phyloP scores from a whole-genome alignment of 2,888 invertebrate species.

The Spialia ferax region DNA sequence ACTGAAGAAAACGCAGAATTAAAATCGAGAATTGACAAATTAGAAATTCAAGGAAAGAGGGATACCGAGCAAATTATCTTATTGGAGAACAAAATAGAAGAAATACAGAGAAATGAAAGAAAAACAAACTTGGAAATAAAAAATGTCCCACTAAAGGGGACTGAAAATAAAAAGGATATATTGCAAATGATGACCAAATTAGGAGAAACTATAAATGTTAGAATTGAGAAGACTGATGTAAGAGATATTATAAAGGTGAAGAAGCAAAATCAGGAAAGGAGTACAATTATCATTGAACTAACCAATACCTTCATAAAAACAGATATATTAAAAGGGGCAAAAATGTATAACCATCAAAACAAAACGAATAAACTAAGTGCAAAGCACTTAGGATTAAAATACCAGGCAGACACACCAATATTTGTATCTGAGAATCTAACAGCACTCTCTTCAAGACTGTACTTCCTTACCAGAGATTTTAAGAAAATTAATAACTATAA shows the following conservation, averaged over 20 bases:
- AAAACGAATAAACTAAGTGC: constrained; percentile 20
- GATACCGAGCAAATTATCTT: constrained; percentile 5
- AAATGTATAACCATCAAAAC: constrained; percentile 12
- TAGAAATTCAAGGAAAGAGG: constrained; percentile 11
- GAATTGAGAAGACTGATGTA: not conserved
- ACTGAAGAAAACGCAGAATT: constrained; percentile 13
- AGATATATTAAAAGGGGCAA: constrained; percentile 1
- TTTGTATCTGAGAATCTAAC: constrained; percentile 17
- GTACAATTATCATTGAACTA: constrained; percentile 14
- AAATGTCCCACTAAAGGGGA: constrained; percentile 21
- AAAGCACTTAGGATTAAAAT: constrained; percentile 18
- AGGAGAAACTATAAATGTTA: constrained; percentile 8
- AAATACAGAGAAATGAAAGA: constrained; percentile 7
- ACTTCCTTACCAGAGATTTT: not conserved
- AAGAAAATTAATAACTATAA: constrained; percentile 12
- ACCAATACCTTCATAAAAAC: constrained; percentile 17
- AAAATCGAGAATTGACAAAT: constrained; percentile 2
- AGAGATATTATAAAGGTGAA: not conserved
- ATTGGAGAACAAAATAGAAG: constrained; percentile 21
- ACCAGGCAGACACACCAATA: constrained; percentile 14
- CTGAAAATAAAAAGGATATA: constrained; percentile 20
- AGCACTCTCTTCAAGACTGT: not conserved
- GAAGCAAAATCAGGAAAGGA: constrained; percentile 16
- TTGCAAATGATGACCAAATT: not conserved
- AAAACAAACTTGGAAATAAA: constrained; percentile 23